Evolutionary conservation across 2,888 invertebrate genomes (phyloP).

Genomic region (Ormyrus rosae): DNA sequence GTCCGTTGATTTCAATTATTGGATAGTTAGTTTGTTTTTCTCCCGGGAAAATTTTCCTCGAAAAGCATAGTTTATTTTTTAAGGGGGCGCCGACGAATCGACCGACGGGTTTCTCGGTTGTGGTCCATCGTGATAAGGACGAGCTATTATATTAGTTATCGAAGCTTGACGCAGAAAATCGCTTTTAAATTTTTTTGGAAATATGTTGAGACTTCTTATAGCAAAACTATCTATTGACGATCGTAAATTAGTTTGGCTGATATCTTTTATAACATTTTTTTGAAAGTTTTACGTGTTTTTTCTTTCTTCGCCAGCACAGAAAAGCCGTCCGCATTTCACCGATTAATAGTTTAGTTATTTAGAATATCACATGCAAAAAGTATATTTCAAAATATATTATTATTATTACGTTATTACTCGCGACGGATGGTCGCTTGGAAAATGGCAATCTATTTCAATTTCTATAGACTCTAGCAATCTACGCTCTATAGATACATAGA

Average conservation of each 20-base stretch:
- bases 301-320: background rate
- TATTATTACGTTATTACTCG: slow-evolving; percentile 2
- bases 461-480: slow-evolving; percentile 33
- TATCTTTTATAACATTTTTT: background rate
- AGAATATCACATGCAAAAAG: slow-evolving; percentile 36
- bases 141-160: slow-evolving; percentile 30
- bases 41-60: background rate
- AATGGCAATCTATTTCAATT: slow-evolving; percentile 49
- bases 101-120: slow-evolving; percentile 40
- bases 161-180: slow-evolving; percentile 51
- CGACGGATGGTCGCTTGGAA: slow-evolving; percentile 10
- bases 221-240: slow-evolving; percentile 46
- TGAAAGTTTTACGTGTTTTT: background rate
- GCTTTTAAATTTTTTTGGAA: slow-evolving; percentile 26
- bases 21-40: too few species aligned
- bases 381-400: slow-evolving; percentile 46
- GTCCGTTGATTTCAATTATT: background rate
- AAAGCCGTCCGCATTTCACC: slow-evolving; percentile 2
- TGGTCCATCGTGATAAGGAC: slow-evolving; percentile 46
- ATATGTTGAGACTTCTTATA: slow-evolving; percentile 10
- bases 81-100: slow-evolving; percentile 18
- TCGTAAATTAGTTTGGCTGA: slow-evolving; percentile 26
- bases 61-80: slow-evolving; percentile 24
- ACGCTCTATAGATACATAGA: slow-evolving; percentile 31
- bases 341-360: slow-evolving; percentile 12